Evolutionary conservation across 2,113 vertebrate species (phyloP), one percentile per base, ranked within the genome.

Genomic region (Varanus salvator): DNA sequence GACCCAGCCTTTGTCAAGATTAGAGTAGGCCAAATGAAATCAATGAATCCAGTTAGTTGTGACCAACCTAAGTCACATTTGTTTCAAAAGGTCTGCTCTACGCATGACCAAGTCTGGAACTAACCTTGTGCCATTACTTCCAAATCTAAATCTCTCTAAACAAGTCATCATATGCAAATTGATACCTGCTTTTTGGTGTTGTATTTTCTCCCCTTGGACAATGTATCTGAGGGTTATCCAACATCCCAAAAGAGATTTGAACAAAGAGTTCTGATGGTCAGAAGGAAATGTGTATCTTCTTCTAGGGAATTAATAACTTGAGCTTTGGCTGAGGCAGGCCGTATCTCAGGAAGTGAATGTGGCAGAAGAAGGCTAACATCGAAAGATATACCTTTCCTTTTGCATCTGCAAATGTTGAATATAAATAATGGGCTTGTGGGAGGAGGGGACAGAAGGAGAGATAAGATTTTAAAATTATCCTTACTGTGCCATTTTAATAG

Each of bases 401-500:
- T 21, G 38, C 8, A 3, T 57, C n/a, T 88, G 66, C 66, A 88
- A 72, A 54, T 11, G 68, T 50, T 89, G 12, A 60, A 85, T 89
- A 76, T 68, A 89, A 84, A 78, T 84, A 84, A 80, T 19, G 34
- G 57, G 72, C 4, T 84, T 74, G 38, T 64, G 60, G 57, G 60
- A 11, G 17, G 60, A 7, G 15, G 25, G 21, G 34, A 83, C 6
- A 25, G 54, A 74, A n/a, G 44, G 31, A 84, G 72, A 77, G 60
- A 68, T 17, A 72, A 57, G 60, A 19, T n/a, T 89, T 77, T 54
- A 78, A 78, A 84, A 89, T 64, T 38, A 77, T 68, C 74, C 72
- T 31, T 85, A 38, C 31, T 44, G n/a, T 57, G 64, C 50, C 75
- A 71, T 90, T 80, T 85, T 80, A 78, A 90, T 52, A 90, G 66